phyloP scores from a whole-genome alignment of 92 coral and sea anemone genomes.

The Parazoanthus darwini region DNA sequence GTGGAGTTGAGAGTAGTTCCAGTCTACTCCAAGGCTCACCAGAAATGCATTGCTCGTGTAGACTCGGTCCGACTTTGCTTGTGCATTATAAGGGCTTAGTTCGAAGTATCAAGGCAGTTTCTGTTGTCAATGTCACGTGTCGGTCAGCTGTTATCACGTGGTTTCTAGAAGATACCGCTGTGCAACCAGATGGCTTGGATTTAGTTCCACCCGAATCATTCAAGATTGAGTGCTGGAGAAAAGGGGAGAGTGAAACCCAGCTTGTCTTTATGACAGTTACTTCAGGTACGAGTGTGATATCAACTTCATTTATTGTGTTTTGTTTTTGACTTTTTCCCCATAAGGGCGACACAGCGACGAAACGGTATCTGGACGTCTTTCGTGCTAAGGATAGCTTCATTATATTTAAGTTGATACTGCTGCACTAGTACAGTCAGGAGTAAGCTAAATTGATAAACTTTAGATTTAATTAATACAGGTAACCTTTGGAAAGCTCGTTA shows the following conservation, averaged over 20 bases:
- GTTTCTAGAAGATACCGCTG: constrained; percentile 34
- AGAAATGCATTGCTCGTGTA: constrained; percentile 39
- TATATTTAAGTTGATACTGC: too few species aligned
- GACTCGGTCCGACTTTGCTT: constrained; percentile 54
- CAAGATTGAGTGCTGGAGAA: constrained; percentile 53
- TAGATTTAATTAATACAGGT: too few species aligned
- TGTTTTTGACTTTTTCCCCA: not conserved
- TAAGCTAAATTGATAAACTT: too few species aligned
- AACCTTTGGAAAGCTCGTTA: too few species aligned
- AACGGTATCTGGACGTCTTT: too few species aligned
- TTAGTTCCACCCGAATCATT: constrained; percentile 51
- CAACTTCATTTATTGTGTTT: not conserved
- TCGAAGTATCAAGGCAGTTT: constrained; percentile 37
- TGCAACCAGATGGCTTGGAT: not conserved
- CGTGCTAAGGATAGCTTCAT: too few species aligned
- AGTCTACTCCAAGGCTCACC: constrained; percentile 52
- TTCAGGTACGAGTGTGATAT: constrained; percentile 29
- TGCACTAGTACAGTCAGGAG: too few species aligned
- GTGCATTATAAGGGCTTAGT: constrained; percentile 71
- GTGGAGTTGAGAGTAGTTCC: constrained; percentile 87
- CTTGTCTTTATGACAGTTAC: constrained; percentile 25
- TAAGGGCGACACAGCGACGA: not conserved
- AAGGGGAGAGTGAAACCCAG: constrained; percentile 21
- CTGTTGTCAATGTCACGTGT: constrained; percentile 49
- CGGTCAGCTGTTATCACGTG: constrained; percentile 57